phyloP scores from a whole-genome alignment of 2,113 vertebrate species.

The Ictidomys tridecemlineatus region DNA sequence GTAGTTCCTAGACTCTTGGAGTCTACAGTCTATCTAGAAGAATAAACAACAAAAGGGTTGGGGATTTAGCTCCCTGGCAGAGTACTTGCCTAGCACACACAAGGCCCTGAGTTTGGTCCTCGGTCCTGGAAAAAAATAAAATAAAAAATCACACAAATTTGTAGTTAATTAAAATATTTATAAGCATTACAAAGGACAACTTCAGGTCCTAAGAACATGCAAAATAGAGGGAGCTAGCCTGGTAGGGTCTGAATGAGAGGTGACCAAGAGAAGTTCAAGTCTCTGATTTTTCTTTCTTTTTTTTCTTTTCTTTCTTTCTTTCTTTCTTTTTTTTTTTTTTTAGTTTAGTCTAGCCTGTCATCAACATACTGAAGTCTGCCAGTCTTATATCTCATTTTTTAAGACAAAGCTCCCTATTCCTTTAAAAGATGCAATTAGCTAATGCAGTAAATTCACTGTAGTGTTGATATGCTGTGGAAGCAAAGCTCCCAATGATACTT shows the following conservation, averaged over 20 bases:
- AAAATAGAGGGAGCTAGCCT: not conserved
- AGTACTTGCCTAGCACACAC: too few species aligned
- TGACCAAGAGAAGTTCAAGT: not conserved
- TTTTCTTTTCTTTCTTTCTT: constrained; percentile 48
- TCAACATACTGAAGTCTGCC: constrained; percentile 40
- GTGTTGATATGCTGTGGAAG: not conserved
- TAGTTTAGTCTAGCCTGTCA: not conserved
- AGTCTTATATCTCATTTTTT: not conserved
- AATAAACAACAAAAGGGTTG: not conserved
- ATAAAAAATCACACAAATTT: not conserved
- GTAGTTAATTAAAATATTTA: not conserved
- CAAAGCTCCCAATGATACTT: not conserved
- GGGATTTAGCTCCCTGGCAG: too few species aligned
- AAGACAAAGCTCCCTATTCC: constrained; percentile 1
- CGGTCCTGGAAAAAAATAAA: too few species aligned
- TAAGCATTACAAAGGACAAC: constrained; percentile 2
- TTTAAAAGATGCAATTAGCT: constrained; percentile 51
- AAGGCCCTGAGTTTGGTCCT: too few species aligned
- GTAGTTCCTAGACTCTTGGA: not conserved
- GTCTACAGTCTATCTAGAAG: not conserved
- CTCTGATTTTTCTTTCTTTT: constrained; percentile 43
- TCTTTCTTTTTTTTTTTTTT: constrained; percentile 20
- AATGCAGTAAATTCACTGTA: constrained; percentile 26
- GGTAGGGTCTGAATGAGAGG: not conserved
- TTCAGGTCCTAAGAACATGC: not conserved